These are phyloP conservation scores for Sparus aurata DNA, from an alignment of 2,797 vertebrate genomes.

Conservation along the genomic window DNA sequence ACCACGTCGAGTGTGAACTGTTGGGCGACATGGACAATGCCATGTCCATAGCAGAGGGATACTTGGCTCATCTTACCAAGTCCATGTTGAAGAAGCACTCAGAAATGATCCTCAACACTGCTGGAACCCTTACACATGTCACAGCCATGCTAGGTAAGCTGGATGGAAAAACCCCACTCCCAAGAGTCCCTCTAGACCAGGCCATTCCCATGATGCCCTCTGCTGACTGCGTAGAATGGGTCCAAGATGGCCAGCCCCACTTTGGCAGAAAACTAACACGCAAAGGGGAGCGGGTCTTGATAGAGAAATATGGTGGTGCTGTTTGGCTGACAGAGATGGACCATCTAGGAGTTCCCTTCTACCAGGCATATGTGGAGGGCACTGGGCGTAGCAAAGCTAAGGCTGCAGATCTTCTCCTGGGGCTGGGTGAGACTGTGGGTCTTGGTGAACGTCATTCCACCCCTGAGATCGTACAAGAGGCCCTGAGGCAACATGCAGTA, in stretches of 20 bases:
- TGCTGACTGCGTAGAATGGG: conserved; percentile 85
- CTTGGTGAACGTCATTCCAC: conserved; percentile 87
- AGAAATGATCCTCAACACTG: conserved; percentile 79
- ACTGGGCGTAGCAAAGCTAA: conserved; percentile 82
- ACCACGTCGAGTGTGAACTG: conserved; percentile 88
- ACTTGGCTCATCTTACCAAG: conserved; percentile 81
- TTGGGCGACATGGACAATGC: conserved; percentile 85
- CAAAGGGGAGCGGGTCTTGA: conserved; percentile 84
- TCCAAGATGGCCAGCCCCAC: conserved; percentile 84
- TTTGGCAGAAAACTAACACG: conserved; percentile 87
- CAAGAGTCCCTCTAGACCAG: conserved; percentile 83
- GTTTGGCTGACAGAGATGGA: conserved; percentile 90
- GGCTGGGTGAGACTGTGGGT: conserved; percentile 87
- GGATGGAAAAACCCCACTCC: conserved; percentile 74
- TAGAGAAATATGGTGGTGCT: conserved; percentile 83
- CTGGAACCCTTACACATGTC: conserved; percentile 81
- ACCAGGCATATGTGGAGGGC: conserved; percentile 86
- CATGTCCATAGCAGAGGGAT: conserved; percentile 84
- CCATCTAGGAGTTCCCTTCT: conserved; percentile 88
- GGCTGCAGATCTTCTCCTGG: conserved; percentile 86
- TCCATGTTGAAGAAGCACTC: conserved; percentile 85
- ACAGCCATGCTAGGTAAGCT: conserved; percentile 78
- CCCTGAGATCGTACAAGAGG: conserved; percentile 82
- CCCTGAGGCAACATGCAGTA: conserved; percentile 85
- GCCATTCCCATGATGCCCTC: conserved; percentile 86